A percentile compares a stretch with the other conserved stretches of the same genome.
These are phyloP conservation scores for Homarus gammarus DNA, from an alignment of 2,888 invertebrate species.

Conservation along the genomic window DNA sequence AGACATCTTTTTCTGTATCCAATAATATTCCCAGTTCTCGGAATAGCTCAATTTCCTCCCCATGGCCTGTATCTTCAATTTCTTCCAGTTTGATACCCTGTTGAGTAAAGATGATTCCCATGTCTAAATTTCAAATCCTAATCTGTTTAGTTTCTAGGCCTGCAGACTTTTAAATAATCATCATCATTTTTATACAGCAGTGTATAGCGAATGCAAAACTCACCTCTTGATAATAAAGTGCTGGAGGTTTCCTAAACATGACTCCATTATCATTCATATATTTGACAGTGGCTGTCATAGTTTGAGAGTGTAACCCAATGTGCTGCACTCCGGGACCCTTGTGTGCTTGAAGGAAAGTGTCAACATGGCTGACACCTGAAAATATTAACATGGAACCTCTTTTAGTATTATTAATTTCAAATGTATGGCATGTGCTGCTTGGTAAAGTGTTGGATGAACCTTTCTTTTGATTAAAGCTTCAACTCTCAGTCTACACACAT, in stretches of 20 bases:
- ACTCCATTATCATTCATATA: slow-evolving; percentile 78
- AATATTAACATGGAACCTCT: too few relatives aligned
- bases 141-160: too few relatives aligned
- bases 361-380: slow-evolving; percentile 79
- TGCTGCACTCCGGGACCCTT: slow-evolving; percentile 80
- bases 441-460: too few relatives aligned
- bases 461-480: too few relatives aligned
- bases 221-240: slow-evolving; percentile 76
- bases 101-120: too few relatives aligned
- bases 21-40: slow-evolving; percentile 79
- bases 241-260: slow-evolving; percentile 78
- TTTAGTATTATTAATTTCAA: too few relatives aligned
- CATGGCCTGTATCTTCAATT: slow-evolving; percentile 78
- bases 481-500: too few relatives aligned
- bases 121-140: too few relatives aligned
- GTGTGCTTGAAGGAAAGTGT: slow-evolving; percentile 79
- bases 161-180: too few relatives aligned
- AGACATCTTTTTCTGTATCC: slow-evolving; percentile 79
- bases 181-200: too few relatives aligned
- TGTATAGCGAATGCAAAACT: background rate
- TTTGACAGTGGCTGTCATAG: slow-evolving; percentile 79
- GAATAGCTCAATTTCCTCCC: slow-evolving; percentile 78
- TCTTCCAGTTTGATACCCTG: slow-evolving; percentile 77
- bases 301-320: slow-evolving; percentile 79
- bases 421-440: too few relatives aligned